These are phyloP conservation scores for Plagodis pulveraria DNA, from an alignment of 2,888 invertebrate species.

Conservation along the genomic window DNA sequence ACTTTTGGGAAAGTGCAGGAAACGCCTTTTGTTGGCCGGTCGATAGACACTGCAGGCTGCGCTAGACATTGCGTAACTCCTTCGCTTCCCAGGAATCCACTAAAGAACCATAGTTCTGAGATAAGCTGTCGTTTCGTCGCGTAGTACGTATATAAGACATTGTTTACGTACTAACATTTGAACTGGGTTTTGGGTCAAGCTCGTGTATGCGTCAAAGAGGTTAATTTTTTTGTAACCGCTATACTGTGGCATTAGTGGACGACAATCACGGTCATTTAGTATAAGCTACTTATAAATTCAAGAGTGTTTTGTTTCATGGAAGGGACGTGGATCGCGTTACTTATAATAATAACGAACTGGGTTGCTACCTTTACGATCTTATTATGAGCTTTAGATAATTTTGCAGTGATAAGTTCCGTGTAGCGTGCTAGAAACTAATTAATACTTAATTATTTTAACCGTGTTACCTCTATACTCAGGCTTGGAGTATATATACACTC, in stretches of 20 bases:
- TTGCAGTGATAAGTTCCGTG: slow-evolving; percentile 21
- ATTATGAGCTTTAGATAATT: slow-evolving; percentile 34
- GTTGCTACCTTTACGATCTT: slow-evolving; percentile 32
- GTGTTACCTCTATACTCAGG: slow-evolving; percentile 3
- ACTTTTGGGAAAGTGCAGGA: background rate
- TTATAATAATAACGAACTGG: slow-evolving; percentile 41
- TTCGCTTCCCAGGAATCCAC: slow-evolving; percentile 61
- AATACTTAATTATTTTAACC: slow-evolving; percentile 12
- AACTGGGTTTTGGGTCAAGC: slow-evolving; percentile 21
- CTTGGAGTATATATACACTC: background rate
- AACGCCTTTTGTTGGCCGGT: slow-evolving; percentile 51
- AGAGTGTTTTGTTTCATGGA: slow-evolving; percentile 58
- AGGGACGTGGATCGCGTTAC: slow-evolving; percentile 52
- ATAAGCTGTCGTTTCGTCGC: slow-evolving; percentile 17
- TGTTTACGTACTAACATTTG: slow-evolving; percentile 51
- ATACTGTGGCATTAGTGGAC: slow-evolving; percentile 39
- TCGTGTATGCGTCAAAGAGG: slow-evolving; percentile 29
- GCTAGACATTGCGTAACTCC: slow-evolving; percentile 65
- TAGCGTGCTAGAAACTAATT: slow-evolving; percentile 12
- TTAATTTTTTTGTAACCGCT: slow-evolving; percentile 40
- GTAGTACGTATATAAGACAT: slow-evolving; percentile 50
- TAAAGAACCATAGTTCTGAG: slow-evolving; percentile 52
- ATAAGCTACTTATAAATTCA: slow-evolving; percentile 57
- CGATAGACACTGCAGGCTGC: slow-evolving; percentile 66
- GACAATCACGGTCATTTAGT: slow-evolving; percentile 47